A percentile compares a stretch with the other conserved stretches of the same genome.
Evolutionary conservation across 2,113 vertebrate genomes (phyloP).

Genomic region (Pardalotus punctatus): DNA sequence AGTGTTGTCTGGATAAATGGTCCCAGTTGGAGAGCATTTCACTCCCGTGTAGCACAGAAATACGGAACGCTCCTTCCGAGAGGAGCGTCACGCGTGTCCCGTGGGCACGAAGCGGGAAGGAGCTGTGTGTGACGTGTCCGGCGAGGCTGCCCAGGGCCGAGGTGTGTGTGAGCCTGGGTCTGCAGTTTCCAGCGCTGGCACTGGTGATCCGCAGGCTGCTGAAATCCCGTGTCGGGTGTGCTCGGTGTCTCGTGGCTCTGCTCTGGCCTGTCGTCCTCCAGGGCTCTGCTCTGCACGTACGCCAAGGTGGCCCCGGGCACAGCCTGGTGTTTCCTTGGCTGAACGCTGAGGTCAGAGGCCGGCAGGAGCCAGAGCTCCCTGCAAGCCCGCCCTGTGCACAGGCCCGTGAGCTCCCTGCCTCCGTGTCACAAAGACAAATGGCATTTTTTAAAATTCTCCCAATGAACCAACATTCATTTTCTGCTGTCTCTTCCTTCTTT

Average conservation of each 20-base stretch:
- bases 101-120: not conserved
- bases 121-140: not conserved
- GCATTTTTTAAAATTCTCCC: slow-evolving; percentile 46
- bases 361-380: slow-evolving; percentile 58
- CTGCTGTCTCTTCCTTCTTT: slow-evolving; percentile 22
- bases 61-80: not conserved
- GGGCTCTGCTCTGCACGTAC: too few relatives aligned
- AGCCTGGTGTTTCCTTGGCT: slow-evolving; percentile 34
- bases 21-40: not conserved
- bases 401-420: slow-evolving; percentile 27
- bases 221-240: not conserved
- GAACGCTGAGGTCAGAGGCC: slow-evolving; percentile 63
- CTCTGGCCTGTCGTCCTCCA: too few relatives aligned
- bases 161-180: too few relatives aligned
- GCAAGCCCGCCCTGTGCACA: slow-evolving; percentile 31
- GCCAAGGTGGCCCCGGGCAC: not conserved
- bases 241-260: too few relatives aligned
- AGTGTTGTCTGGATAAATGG: not conserved
- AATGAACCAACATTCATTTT: slow-evolving; percentile 44
- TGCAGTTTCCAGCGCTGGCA: not conserved
- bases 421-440: slow-evolving; percentile 75
- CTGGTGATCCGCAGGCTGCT: not conserved
- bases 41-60: not conserved
- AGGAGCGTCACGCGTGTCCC: too few relatives aligned
- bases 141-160: not conserved